These are phyloP conservation scores for Corbicula japonica DNA, from an alignment of 2,888 invertebrate genomes.

Conservation along the genomic window DNA sequence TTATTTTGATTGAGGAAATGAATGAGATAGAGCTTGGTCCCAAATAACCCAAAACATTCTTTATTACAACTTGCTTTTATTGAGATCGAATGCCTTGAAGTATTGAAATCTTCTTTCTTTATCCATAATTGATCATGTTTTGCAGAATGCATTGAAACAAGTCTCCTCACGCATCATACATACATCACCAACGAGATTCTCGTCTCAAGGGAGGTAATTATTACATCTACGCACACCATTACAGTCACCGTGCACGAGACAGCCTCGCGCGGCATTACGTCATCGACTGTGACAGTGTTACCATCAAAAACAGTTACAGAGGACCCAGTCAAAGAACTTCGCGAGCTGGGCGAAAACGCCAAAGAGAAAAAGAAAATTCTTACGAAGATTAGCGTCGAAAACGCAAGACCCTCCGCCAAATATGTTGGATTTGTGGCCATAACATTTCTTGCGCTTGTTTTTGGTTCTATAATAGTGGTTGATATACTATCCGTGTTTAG, in stretches of 20 bases:
- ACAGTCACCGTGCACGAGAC: constrained; percentile 33
- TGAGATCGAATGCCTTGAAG: no score
- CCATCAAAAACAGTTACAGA: not conserved
- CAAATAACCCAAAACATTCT: no score
- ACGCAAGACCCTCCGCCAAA: constrained; percentile 59
- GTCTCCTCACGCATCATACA: constrained; percentile 32
- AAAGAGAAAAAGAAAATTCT: constrained; percentile 48
- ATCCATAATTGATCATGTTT: no score
- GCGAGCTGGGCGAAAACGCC: constrained; percentile 41
- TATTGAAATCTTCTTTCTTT: no score
- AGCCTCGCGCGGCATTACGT: constrained; percentile 26
- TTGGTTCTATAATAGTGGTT: constrained; percentile 59
- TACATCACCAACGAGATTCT: constrained; percentile 10
- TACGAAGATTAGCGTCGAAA: constrained; percentile 49
- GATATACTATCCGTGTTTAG: constrained; percentile 50
- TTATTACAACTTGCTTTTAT: no score
- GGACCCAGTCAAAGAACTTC: constrained; percentile 46
- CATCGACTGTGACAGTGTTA: constrained; percentile 14
- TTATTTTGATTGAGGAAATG: no score
- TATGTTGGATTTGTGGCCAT: constrained; percentile 65
- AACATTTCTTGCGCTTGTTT: constrained; percentile 40
- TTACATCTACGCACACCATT: constrained; percentile 16
- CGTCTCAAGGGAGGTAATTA: constrained; percentile 44
- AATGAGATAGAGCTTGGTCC: no score
- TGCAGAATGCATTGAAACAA: no score